phyloP scores from a whole-genome alignment of 2,888 invertebrate genomes.

The Polydrusus tereticollis region DNA sequence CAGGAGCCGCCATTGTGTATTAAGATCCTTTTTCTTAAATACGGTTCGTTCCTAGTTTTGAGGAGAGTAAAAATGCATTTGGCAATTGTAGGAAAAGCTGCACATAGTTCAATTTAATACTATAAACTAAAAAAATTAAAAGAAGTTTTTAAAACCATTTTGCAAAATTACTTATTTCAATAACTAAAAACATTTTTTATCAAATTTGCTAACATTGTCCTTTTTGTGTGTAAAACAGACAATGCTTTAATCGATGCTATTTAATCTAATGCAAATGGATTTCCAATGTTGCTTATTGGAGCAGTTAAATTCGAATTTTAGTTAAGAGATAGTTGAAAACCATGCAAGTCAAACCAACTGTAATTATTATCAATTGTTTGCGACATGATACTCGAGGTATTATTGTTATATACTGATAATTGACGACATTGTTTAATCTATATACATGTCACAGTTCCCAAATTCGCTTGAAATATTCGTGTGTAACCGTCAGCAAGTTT shows the following conservation, averaged over 20 bases:
- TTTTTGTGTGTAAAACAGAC: background rate
- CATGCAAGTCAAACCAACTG: slow-evolving; percentile 48
- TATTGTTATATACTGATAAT: slow-evolving; percentile 30
- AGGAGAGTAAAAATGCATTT: no score
- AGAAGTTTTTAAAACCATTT: no score
- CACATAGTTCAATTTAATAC: no score
- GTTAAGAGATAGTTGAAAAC: slow-evolving; percentile 45
- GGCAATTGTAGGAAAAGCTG: no score
- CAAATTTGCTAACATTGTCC: background rate
- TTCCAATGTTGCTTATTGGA: slow-evolving; percentile 45
- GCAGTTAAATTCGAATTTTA: slow-evolving; percentile 41
- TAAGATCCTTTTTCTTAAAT: no score
- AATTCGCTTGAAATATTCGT: background rate
- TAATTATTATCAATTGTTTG: slow-evolving; percentile 44
- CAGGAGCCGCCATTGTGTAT: no score
- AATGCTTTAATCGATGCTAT: background rate
- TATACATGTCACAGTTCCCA: slow-evolving; percentile 13
- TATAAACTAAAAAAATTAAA: no score
- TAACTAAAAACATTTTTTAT: no score
- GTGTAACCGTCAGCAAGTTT: slow-evolving; percentile 2
- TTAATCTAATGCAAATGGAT: slow-evolving; percentile 42
- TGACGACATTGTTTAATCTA: slow-evolving; percentile 23
- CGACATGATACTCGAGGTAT: slow-evolving; percentile 22
- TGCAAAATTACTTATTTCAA: no score
- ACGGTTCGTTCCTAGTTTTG: no score